Evolutionary conservation across 1,140 invertebrate species (phyloP), one percentile per base, ranked within the genome.

Genomic region (Drosophila grimshawi): DNA sequence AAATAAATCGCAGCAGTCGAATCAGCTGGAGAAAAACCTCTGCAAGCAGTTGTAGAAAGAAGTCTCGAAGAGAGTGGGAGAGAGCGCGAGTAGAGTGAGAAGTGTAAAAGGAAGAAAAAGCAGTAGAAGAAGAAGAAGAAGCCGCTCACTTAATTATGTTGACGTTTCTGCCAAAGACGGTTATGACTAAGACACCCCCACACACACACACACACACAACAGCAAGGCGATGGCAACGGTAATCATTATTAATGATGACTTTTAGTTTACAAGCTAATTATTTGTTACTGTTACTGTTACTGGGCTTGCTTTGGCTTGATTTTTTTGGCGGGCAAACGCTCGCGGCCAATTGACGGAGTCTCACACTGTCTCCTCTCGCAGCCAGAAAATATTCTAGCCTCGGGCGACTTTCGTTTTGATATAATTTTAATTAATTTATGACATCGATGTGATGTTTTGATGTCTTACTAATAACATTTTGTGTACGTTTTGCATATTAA

Each of bases 191-290:
- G 32, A 49, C 67, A 69, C 64, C 53, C 74, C 46, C 68, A 62
- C 69, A 64, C 46, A 52, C 32, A n/a, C 11, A 37, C 29, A 35
- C 37, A 33, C 45, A 10, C 52, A 68, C n/a, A 7, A 4, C 30
- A 35, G 33, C 32, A 43, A 30, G 48, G 41, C 11, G 41, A n/a
- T 37, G 30, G 33, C 69, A 78, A 74, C 67, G 74, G 80, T 89
- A 89, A 89, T 89, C 85, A 89, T 89, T 89, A 89, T 89, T 89
- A 89, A 89, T 89, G 85, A 89, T 89, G 85, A 89, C 85, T 89
- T 89, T 89, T 89, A 89, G 85, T 89, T 89, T 89, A 89, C 85
- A 89, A 89, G 85, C 86, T 89, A 89, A 89, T 89, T 89, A 89
- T 89, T 89, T 89, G 86, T 89, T 89, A 89, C 85, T 85, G 85